Percentiles rank a stretch among this genome's conserved stretches.
phyloP scores from a whole-genome alignment of 1,140 invertebrate genomes.

The Nebria ingens region DNA sequence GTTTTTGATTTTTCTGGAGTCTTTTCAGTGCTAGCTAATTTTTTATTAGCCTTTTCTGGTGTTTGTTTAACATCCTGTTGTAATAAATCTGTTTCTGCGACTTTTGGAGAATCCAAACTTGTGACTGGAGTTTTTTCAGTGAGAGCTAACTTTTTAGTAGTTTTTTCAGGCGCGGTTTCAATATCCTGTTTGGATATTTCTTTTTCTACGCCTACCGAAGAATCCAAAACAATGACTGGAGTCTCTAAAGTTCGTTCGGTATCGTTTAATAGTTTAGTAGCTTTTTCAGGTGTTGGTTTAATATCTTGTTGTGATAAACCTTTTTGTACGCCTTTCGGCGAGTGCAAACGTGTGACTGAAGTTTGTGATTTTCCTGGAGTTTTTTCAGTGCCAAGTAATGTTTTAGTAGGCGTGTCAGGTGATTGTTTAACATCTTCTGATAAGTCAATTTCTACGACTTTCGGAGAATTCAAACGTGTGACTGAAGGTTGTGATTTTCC shows the following conservation, averaged over 20 bases:
- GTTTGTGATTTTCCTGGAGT: background rate
- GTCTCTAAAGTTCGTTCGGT: background rate
- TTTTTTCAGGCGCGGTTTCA: background rate
- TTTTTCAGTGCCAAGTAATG: background rate
- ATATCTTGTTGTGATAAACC: background rate
- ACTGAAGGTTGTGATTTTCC: background rate
- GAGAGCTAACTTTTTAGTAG: background rate
- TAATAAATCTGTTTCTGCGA: no score
- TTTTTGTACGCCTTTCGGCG: background rate
- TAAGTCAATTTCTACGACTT: no score
- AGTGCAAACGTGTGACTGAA: background rate
- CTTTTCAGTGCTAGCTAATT: background rate
- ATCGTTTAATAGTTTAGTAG: background rate
- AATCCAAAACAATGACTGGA: background rate
- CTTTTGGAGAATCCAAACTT: no score
- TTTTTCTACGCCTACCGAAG: background rate
- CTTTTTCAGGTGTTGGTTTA: background rate
- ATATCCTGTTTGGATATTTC: slow-evolving; percentile 10
- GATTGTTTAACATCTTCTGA: no score
- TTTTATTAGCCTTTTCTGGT: background rate
- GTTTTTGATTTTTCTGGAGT: background rate
- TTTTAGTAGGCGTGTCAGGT: background rate
- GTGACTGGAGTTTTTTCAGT: no score
- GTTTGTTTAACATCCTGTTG: background rate
- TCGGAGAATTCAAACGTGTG: no score